Conservation (phyloP, 1,140 invertebrate genomes). For the Dendroctonus ponderosae region DNA sequence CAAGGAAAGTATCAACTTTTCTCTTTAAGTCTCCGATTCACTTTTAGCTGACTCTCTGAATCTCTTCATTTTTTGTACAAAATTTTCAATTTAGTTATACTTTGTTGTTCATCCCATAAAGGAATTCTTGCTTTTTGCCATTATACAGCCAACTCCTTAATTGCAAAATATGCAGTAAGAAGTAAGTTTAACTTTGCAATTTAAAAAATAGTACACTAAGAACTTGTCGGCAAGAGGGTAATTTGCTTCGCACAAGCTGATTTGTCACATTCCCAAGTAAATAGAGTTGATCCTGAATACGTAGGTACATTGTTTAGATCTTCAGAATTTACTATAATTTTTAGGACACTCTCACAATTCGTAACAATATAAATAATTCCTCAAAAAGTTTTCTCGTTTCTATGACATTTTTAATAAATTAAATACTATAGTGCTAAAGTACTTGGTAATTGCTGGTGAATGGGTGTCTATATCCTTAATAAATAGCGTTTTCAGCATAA, state of each 20-base stretch:
- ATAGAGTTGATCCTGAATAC: too few relatives aligned
- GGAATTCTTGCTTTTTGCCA: slow-evolving; percentile 1
- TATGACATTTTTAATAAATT: too few relatives aligned
- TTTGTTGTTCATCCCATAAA: neutral
- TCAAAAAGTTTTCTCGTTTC: too few relatives aligned
- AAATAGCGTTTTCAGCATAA: too few relatives aligned
- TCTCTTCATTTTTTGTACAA: neutral
- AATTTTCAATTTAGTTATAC: neutral
- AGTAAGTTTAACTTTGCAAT: neutral
- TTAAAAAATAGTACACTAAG: slow-evolving; percentile 1
- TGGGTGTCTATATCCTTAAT: too few relatives aligned
- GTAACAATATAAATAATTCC: too few relatives aligned
- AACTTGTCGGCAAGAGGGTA: slow-evolving; percentile 1
- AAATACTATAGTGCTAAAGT: too few relatives aligned
- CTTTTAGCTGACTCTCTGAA: neutral
- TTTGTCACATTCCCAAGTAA: neutral
- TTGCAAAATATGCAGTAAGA: neutral
- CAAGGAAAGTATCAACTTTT: slow-evolving; percentile 2
- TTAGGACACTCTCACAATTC: too few relatives aligned
- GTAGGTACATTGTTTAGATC: too few relatives aligned
- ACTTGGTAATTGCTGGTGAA: too few relatives aligned
- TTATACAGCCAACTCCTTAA: neutral
- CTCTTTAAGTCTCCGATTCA: neutral
- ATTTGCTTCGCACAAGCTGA: neutral
- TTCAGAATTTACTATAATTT: too few relatives aligned